These are phyloP conservation scores for Oncorhynchus gorbuscha DNA, from an alignment of 2,113 vertebrate species.

Conservation along the genomic window DNA sequence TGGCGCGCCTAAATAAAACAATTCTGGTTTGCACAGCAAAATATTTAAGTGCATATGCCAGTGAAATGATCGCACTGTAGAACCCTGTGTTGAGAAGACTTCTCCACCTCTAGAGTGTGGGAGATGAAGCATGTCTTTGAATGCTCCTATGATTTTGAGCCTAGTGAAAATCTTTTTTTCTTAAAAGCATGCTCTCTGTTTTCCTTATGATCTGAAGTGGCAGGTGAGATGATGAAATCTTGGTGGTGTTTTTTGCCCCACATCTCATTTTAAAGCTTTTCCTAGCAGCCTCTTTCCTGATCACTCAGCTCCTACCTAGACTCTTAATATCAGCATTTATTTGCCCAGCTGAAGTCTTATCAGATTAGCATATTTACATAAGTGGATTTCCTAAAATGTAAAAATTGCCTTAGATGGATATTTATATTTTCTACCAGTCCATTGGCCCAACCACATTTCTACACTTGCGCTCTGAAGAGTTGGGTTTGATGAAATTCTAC, in stretches of 20 bases:
- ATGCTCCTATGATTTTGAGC: background rate
- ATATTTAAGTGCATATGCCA: too few relatives aligned
- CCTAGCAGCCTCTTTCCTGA: conserved; percentile 63
- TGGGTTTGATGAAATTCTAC: conserved; percentile 41
- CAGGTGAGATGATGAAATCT: conserved; percentile 35
- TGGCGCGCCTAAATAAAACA: too few relatives aligned
- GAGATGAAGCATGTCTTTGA: conserved; percentile 36
- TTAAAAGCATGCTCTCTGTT: conserved; percentile 31
- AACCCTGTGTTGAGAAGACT: background rate
- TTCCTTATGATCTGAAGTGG: conserved; percentile 41
- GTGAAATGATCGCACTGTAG: too few relatives aligned
- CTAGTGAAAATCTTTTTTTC: background rate
- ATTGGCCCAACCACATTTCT: conserved; percentile 49
- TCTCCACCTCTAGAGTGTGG: conserved; percentile 22
- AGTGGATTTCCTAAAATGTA: conserved; percentile 26
- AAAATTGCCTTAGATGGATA: conserved; percentile 30
- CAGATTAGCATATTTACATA: conserved; percentile 57
- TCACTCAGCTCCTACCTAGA: conserved; percentile 28
- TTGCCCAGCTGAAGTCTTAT: conserved; percentile 44
- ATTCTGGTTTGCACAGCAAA: too few relatives aligned
- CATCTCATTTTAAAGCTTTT: conserved; percentile 57
- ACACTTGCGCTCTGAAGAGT: conserved; percentile 41
- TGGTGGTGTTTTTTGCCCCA: conserved; percentile 34
- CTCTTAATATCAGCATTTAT: conserved; percentile 43
- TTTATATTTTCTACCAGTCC: conserved; percentile 36